Evolutionary conservation across 2,113 vertebrate genomes (phyloP), one percentile per base, ranked within the genome.

Genomic region (Jaculus jaculus): DNA sequence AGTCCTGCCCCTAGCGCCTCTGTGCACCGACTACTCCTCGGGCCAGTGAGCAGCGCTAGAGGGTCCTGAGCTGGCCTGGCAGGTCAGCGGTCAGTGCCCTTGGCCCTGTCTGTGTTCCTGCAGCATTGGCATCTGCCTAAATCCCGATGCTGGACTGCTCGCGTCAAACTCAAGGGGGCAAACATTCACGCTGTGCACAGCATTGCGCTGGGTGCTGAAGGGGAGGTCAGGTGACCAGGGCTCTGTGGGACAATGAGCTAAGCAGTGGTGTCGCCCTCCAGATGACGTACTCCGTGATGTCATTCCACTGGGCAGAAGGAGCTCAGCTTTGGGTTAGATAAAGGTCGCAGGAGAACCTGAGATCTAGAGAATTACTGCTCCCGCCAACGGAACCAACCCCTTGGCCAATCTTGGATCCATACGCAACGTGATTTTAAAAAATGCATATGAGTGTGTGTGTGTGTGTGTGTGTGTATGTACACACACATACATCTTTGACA

Each of bases 141-240:
- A 1, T 30, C 9, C 15, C 5, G 20, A 23, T 18, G 72, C 2
- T 0, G 20, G 61, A n/a, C 24, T 0, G 30, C 20, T 11, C 1
- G 18, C 1, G 42, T 3, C 2, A 13, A 30, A 47, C 11, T 54
- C 37, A 60, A 20, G 0, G 30, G 39, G 11, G 72, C 0, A 1
- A 23, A 15, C 2, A 20, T 10, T n/a, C 51, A 28, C 39, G 74
- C 4, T 87, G 28, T 32, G 54, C 26, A 60, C 12, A 7, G 71
- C 51, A 23, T 4, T 1, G 16, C 2, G 0, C 63, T 0, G 7
- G 5, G 24, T 2, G 12, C 69, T 37, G 13, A 12, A 24, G n/a
- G 30, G 63, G 69, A 10, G 11, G 42, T 1, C n/a, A 0, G 32
- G 75, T 1, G 61, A 34, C 61, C 10, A 7, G 0, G 0, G 82